Evolutionary conservation across 1,140 invertebrate species (phyloP).

Genomic region (Rhopalosiphum padi): DNA sequence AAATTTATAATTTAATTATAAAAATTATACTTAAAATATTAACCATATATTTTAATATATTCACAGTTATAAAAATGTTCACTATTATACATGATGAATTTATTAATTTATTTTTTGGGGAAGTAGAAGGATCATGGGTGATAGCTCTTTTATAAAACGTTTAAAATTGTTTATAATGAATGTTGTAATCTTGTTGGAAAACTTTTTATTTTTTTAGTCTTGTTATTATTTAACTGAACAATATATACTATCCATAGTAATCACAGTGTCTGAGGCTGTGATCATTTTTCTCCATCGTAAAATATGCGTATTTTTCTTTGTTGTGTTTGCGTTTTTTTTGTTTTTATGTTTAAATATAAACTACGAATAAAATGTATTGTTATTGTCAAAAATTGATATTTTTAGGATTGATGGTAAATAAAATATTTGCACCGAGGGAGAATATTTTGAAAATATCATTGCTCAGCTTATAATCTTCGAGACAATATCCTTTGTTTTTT

Average conservation of each 20-base stretch:
- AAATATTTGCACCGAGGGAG: too few relatives aligned
- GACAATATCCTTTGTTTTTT: neutral
- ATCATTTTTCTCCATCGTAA: neutral
- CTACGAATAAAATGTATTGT: neutral
- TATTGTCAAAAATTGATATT: neutral
- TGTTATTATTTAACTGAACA: neutral
- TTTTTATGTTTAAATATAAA: neutral
- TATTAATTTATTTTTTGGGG: too few relatives aligned
- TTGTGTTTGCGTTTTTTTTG: too few relatives aligned
- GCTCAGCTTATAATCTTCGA: neutral
- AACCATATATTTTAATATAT: too few relatives aligned
- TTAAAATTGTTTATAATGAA: neutral
- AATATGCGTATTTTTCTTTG: neutral
- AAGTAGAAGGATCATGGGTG: too few relatives aligned
- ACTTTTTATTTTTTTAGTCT: neutral
- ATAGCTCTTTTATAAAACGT: neutral
- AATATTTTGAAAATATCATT: too few relatives aligned
- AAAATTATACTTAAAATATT: too few relatives aligned
- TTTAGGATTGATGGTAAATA: neutral
- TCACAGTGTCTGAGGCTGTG: neutral
- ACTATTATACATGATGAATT: too few relatives aligned
- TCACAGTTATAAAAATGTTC: too few relatives aligned
- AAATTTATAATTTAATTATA: too few relatives aligned
- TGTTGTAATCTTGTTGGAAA: neutral
- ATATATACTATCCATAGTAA: neutral